Base-by-base conservation (phyloP, 2,888 invertebrate species). In the Erebia ligea region DNA sequence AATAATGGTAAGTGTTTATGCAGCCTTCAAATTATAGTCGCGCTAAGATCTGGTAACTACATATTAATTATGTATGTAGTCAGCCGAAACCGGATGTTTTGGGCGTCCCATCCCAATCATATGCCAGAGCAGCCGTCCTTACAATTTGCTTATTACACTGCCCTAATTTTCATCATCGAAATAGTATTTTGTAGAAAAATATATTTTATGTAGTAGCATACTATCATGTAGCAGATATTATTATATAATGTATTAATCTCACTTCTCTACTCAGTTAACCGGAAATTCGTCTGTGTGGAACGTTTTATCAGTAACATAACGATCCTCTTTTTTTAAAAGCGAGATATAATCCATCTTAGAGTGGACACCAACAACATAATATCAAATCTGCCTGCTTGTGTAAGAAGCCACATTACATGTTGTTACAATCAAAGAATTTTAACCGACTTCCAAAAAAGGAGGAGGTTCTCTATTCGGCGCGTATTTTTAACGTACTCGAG, bases 221-320 rank as follows among this genome's bases (percentile, higher is more conserved):
- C 50, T 8, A 19, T 57, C 21, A 57, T 13, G 21, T 57, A 57
- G 56, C 8, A 15, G 25, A 25, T 13, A 57, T 57, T n/a, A 19
- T 56, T 10, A 21, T 15, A 9, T 57, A 19, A 1, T 57, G 11
- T 19, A 25, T 2, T 21, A 19, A 2, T 21, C 0, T 25, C 8
- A 9, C 2, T 8, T 19, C 4, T 4, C 9, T 57, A 57, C 13
- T 34, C 15, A 25, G 25, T 45, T 11, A 1, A 57, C 57, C 25
- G 57, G 13, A 34, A 57, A 34, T 57, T 25, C 57, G 25, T 57
- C 57, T 57, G 57, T 57, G 57, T 57, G 25, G 57, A 57, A 57
- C 34, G 13, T 57, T 15, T 57, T 25, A 19, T 25, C 25, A 25
- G 11, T 11, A 19, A 17, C 5, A 10, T 19, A 17, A 1, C 17